phyloP scores from a whole-genome alignment of 2,888 invertebrate genomes.

The Agrilus biguttatus region DNA sequence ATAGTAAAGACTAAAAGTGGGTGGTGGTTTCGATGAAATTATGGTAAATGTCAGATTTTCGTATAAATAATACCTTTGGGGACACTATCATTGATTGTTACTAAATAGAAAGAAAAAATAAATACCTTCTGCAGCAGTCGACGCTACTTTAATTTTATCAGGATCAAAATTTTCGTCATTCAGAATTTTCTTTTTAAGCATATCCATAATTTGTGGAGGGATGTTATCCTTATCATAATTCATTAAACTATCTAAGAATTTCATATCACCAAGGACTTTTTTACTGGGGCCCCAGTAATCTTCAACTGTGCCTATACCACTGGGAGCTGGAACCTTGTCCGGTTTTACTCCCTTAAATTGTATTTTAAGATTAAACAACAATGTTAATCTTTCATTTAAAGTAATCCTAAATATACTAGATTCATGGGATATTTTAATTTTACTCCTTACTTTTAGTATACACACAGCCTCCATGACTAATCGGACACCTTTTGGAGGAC shows the following conservation, averaged over 20 bases:
- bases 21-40: no score
- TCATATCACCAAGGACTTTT: conserved; percentile 76
- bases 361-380: no score
- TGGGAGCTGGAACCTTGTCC: conserved; percentile 69
- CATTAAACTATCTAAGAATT: conserved; percentile 76
- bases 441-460: conserved; percentile 55
- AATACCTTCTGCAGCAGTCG: conserved; percentile 74
- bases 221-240: conserved; percentile 92
- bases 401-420: no score
- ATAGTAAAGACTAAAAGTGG: no score
- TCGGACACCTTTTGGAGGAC: conserved; percentile 80
- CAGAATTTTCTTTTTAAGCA: conserved; percentile 65
- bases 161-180: conserved; percentile 82
- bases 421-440: not conserved
- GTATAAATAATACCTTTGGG: no score
- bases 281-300: conserved; percentile 92
- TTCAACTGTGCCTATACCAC: conserved; percentile 70
- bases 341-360: conserved; percentile 63
- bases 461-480: conserved; percentile 93
- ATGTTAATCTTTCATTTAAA: not conserved
- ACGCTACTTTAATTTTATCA: conserved; percentile 74
- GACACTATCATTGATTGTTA: no score
- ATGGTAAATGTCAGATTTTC: no score
- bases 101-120: not conserved
- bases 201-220: conserved; percentile 66